These are phyloP conservation scores for Argyresthia goedartella DNA, from an alignment of 2,888 invertebrate species.

Conservation along the genomic window DNA sequence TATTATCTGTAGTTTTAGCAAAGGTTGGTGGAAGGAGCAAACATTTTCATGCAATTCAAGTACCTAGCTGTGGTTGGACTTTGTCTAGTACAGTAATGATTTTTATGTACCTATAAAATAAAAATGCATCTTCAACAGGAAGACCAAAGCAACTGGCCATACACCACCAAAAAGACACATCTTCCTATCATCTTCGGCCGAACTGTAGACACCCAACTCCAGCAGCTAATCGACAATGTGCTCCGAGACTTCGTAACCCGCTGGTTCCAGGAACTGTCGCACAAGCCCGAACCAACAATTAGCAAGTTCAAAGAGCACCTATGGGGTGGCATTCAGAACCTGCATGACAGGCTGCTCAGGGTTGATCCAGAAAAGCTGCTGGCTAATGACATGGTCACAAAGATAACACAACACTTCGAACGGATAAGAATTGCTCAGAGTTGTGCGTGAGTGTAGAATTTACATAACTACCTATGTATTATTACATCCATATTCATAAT, in stretches of 20 bases:
- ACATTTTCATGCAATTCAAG: no score
- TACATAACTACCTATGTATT: conserved; percentile 4
- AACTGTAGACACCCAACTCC: conserved; percentile 86
- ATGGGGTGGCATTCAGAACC: conserved; percentile 82
- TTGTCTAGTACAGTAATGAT: no score
- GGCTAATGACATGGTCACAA: conserved; percentile 85
- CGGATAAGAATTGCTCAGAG: conserved; percentile 83
- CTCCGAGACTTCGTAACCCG: conserved; percentile 83
- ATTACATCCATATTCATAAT: background rate
- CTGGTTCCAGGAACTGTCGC: conserved; percentile 81
- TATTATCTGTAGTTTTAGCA: no score
- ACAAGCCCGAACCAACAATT: conserved; percentile 74
- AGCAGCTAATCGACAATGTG: conserved; percentile 84
- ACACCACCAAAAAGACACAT: conserved; percentile 58
- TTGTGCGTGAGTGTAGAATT: conserved; percentile 73
- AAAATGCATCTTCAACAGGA: conserved; percentile 28
- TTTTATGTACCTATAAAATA: conserved; percentile 2
- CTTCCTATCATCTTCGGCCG: conserved; percentile 86
- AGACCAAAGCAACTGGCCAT: conserved; percentile 50
- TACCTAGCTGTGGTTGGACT: no score
- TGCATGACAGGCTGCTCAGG: conserved; percentile 79
- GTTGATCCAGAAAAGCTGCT: conserved; percentile 87
- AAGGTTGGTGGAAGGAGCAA: no score
- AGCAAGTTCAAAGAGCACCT: conserved; percentile 82
- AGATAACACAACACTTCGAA: conserved; percentile 87